Percentiles rank a stretch among this genome's conserved stretches.
Evolutionary conservation across 1,140 invertebrate species (phyloP).

Genomic region (Capitella teleta): DNA sequence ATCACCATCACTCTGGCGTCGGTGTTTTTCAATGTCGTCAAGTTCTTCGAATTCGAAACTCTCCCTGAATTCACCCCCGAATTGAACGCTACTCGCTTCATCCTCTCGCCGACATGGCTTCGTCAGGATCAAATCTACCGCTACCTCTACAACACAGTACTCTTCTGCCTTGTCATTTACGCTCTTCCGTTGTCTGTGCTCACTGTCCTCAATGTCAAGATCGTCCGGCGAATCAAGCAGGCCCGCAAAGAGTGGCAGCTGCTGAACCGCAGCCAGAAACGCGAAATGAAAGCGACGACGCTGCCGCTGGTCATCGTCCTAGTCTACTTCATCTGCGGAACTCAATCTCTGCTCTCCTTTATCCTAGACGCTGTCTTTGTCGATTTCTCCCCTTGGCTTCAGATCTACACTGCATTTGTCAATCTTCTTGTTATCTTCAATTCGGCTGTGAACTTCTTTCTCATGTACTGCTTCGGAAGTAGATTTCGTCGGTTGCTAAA

Average conservation of each 20-base stretch:
- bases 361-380: slow-evolving; percentile 9
- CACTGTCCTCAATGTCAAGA: slow-evolving; percentile 4
- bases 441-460: slow-evolving; percentile 9
- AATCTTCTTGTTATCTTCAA: slow-evolving; percentile 10
- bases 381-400: slow-evolving; percentile 1
- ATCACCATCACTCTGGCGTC: neutral
- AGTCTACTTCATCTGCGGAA: slow-evolving; percentile 12
- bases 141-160: slow-evolving; percentile 11
- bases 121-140: slow-evolving; percentile 1
- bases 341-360: slow-evolving; percentile 9
- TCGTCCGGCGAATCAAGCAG: slow-evolving; percentile 4
- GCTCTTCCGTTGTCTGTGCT: slow-evolving; percentile 8
- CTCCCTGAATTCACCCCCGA: neutral
- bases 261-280: slow-evolving; percentile 7
- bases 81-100: neutral
- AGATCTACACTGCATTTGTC: slow-evolving; percentile 10
- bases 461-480: slow-evolving; percentile 8
- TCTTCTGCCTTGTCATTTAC: slow-evolving; percentile 9
- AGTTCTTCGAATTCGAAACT: slow-evolving; percentile 10
- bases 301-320: slow-evolving; percentile 10
- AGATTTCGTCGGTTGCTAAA: slow-evolving; percentile 8
- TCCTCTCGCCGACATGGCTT: neutral
- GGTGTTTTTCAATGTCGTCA: slow-evolving; percentile 9
- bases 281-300: slow-evolving; percentile 7
- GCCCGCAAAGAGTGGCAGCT: slow-evolving; percentile 1